phyloP scores from a whole-genome alignment of 1,140 invertebrate species.

The Papilio machaon region DNA sequence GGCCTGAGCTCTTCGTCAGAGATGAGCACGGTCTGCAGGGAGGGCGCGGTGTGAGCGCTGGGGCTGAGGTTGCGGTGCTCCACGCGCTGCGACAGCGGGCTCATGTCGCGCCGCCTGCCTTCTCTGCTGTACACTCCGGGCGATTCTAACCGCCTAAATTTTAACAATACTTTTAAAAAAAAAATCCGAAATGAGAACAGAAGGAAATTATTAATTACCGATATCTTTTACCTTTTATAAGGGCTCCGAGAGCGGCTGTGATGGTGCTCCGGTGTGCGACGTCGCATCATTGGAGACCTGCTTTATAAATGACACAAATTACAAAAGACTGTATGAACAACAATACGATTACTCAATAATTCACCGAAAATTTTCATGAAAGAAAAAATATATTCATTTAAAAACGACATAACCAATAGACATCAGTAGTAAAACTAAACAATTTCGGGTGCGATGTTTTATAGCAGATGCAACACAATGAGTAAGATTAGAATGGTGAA shows the following conservation, averaged over 20 bases:
- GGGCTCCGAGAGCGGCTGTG: conserved; percentile 48
- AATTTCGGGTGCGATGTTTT: no score
- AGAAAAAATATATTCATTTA: no score
- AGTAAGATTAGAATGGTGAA: no score
- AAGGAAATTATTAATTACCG: neutral
- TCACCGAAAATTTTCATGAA: no score
- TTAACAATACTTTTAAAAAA: neutral
- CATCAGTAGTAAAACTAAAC: no score
- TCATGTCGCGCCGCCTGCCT: conserved; percentile 38
- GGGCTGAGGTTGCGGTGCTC: conserved; percentile 48
- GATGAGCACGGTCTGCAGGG: conserved; percentile 63
- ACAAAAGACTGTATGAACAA: neutral
- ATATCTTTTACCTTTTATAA: conserved; percentile 36
- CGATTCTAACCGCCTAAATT: neutral
- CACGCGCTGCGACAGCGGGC: conserved; percentile 34
- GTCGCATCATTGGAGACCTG: conserved; percentile 38
- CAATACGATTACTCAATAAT: no score
- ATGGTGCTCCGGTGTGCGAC: conserved; percentile 42
- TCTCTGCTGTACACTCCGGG: neutral
- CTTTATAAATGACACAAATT: neutral
- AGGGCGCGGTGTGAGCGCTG: conserved; percentile 47
- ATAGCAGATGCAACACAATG: no score
- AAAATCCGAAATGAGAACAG: neutral
- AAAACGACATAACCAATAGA: no score
- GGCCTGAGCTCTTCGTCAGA: conserved; percentile 69